Evolutionary conservation across 2,888 invertebrate species (phyloP), one percentile per base, ranked within the genome.

Genomic region (Heliconius sara): DNA sequence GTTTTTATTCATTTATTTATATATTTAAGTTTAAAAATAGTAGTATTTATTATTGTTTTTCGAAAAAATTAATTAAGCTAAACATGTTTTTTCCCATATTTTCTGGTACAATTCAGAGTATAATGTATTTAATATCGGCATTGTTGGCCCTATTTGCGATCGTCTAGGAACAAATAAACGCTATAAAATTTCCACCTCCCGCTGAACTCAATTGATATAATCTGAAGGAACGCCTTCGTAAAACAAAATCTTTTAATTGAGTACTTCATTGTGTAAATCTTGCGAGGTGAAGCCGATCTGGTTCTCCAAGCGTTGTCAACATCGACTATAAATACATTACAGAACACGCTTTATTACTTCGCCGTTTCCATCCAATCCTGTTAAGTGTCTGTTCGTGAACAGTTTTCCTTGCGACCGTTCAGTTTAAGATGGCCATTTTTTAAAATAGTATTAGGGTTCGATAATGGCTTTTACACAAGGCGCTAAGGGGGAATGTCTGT

Each of bases 331-430:
- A 94, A 94, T 92, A 94, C 93, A 93, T 94, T 95, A 94, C 87
- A 84, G 92, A 93, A 95, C 94, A 93, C 93, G 93, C 91, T 93
- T 94, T 94, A 93, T 94, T 93, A 94, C 94, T 94, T 88, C 88
- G 90, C 93, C 91, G 91, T 93, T 93, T 91, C 92, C 91, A 91
- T 93, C 92, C 93, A 93, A 95, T 95, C 94, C 93, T 93, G 93
- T 95, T 95, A 94, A 91, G 91, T 89, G 91, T 91, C 91, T 91
- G 91, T 91, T 92, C 89, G 89, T 89, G 89, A 90, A 88, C 89
- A 91, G 90, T 89, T 90, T 90, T 89, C 87, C 89, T 87, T 85
- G 87, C 86, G 88, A 89, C 88, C 88, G 89, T 91, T 91, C 88
- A 89, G 89, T 90, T 92, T 91, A 92, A 91, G 89, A 92, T 91